Percentiles rank a stretch among this genome's conserved stretches.
Evolutionary conservation across 2,797 vertebrate species (phyloP).

Genomic region (Staurois parvus): DNA sequence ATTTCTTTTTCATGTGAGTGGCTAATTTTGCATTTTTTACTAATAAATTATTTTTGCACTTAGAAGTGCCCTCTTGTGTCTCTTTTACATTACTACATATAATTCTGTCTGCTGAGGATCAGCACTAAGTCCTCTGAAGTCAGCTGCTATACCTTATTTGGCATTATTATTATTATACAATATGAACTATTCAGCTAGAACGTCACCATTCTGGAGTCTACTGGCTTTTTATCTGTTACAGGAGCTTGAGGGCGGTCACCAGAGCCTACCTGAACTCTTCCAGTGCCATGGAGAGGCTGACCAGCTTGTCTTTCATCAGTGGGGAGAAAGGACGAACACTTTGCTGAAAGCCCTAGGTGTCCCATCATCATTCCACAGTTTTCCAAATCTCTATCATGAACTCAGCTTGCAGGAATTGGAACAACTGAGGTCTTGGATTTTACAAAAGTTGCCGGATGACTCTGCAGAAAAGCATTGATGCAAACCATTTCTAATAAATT

Average conservation of each 20-base stretch:
- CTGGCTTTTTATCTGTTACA: conserved; percentile 62
- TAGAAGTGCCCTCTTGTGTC: no score
- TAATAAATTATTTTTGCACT: no score
- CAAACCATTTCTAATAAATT: background rate
- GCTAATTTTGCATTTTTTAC: no score
- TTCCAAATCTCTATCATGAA: conserved; percentile 83
- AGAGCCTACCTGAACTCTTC: conserved; percentile 81
- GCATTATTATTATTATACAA: no score
- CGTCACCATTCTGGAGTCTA: no score
- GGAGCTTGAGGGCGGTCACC: conserved; percentile 74
- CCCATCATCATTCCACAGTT: conserved; percentile 76
- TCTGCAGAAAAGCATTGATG: background rate
- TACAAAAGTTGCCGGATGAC: conserved; percentile 79
- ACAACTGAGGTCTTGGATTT: conserved; percentile 82
- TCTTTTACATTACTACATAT: no score
- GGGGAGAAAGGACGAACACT: conserved; percentile 85
- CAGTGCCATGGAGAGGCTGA: conserved; percentile 87
- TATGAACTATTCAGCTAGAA: no score
- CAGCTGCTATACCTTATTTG: no score
- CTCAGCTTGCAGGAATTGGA: conserved; percentile 80
- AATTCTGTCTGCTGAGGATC: no score
- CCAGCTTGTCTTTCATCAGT: conserved; percentile 82
- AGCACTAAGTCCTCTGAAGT: no score
- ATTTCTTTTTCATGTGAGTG: no score
- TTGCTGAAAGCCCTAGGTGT: conserved; percentile 79